Conservation (phyloP, 2,888 invertebrate genomes). For the Harpalus rubripes region DNA sequence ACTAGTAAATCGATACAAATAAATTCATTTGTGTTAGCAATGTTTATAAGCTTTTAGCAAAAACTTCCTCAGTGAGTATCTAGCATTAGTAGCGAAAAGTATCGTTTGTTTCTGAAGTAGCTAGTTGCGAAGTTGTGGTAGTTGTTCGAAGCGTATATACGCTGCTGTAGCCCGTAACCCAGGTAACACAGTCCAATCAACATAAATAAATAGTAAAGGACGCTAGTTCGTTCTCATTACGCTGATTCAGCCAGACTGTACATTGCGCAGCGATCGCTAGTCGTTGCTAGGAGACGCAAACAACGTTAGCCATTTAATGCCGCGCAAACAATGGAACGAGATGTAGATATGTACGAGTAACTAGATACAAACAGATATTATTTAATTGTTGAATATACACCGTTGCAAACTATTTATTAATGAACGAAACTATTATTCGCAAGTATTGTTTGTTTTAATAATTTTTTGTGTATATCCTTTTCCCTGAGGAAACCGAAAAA, state of each 20-base stretch:
- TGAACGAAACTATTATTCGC: no score
- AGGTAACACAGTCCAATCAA: slow-evolving; percentile 60
- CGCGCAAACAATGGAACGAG: slow-evolving; percentile 42
- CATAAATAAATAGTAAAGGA: slow-evolving; percentile 61
- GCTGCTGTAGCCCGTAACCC: not conserved
- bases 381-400: not conserved
- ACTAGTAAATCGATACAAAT: no score
- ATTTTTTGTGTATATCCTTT: no score
- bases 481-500: no score
- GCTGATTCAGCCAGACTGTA: slow-evolving; percentile 16
- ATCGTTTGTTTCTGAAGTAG: slow-evolving; percentile 28
- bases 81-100: not conserved
- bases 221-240: slow-evolving; percentile 40
- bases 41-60: slow-evolving; percentile 4
- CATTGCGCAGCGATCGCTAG: not conserved
- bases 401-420: no score
- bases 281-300: slow-evolving; percentile 8
- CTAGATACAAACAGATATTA: not conserved
- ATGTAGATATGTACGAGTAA: no score
- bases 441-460: no score
- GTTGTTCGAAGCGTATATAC: no score
- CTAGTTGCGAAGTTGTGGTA: not conserved
- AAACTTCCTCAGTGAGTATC: slow-evolving; percentile 38
- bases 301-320: slow-evolving; percentile 24
- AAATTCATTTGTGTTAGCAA: no score